Evolutionary conservation across 1,140 invertebrate species (phyloP).

Genomic region (Diorhabda carinulata): DNA sequence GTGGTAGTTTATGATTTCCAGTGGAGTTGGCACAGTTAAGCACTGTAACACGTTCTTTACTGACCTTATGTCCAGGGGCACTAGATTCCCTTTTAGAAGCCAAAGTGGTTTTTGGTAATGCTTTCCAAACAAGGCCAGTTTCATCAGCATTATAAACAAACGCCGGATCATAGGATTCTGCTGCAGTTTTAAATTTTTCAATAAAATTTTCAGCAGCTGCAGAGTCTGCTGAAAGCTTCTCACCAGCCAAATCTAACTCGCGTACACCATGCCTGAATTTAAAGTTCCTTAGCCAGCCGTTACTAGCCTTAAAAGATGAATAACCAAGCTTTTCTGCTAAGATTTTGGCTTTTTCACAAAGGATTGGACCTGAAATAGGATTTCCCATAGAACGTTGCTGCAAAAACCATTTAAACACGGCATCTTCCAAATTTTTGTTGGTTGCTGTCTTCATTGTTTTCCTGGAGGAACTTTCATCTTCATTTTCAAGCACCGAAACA

Average conservation of each 20-base stretch:
- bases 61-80: too few relatives aligned
- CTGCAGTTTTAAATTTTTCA: slow-evolving; percentile 10
- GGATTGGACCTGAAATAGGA: slow-evolving; percentile 37
- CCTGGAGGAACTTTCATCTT: neutral
- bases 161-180: neutral
- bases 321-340: slow-evolving; percentile 38
- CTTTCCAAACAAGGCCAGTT: slow-evolving; percentile 21
- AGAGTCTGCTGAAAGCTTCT: slow-evolving; percentile 14
- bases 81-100: slow-evolving; percentile 18
- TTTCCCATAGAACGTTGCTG: slow-evolving; percentile 15
- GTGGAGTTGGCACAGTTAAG: slow-evolving; percentile 14
- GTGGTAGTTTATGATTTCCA: slow-evolving; percentile 22
- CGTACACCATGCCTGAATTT: slow-evolving; percentile 42
- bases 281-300: slow-evolving; percentile 41
- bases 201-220: slow-evolving; percentile 13
- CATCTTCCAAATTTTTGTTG: neutral
- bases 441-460: slow-evolving; percentile 4
- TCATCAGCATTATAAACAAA: slow-evolving; percentile 21
- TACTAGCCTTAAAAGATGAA: slow-evolving; percentile 38
- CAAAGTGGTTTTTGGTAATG: slow-evolving; percentile 13
- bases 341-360: slow-evolving; percentile 40
- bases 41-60: slow-evolving; percentile 17
- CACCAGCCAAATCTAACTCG: slow-evolving; percentile 19
- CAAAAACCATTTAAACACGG: slow-evolving; percentile 18
- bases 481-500: neutral